Base-by-base conservation (phyloP, 2,888 invertebrate species). In the Coenonympha arcania region DNA sequence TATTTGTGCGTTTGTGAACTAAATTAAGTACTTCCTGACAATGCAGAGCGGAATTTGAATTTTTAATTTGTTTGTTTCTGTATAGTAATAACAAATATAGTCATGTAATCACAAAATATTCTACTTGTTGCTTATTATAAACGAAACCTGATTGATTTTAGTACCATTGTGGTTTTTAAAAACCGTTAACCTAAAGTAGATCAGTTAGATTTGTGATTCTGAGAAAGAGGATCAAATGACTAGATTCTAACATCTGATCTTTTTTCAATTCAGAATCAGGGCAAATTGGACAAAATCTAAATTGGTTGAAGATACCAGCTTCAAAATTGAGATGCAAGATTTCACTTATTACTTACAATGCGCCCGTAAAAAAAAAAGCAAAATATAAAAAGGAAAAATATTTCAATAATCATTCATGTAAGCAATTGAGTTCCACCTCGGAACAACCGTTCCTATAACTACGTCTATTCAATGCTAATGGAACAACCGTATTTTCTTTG, bases 391-490 rank as follows among this genome's bases (percentile, higher is more conserved):
- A n/a, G n/a, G n/a, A n/a, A n/a, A n/a, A 22, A 37, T 22, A 22
- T 9, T 37, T 22, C 3, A 15, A 22, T 37, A 37, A 37, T 22
- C 37, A 37, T 37, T 37, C 20, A 37, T 22, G 37, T 37, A 22
- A 37, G 15, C 22, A 13, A 37, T 37, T 37, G 13, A 22, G 13
- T 37, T 13, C 11, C 3, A 36, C 13, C 37, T 37, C 22, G 37
- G 22, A 37, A 28, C 41, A 18, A 28, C 18, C 41, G 16, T 3
- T 6, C 11, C 9, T 18, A 15, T 41, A 6, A 28, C 3, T 41
- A 9, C 11, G 13, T 42, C 42, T 42, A 42, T 42, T 42, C 42
- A 42, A 42, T 42, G 42, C 42, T 42, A 42, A 42, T 42, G 8
- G 11, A 31, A 20, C 30, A 20, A 22, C 20, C 42, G 42, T 42